Conservation (phyloP, 2,797 vertebrate genomes). For the Sparidentex hasta region DNA sequence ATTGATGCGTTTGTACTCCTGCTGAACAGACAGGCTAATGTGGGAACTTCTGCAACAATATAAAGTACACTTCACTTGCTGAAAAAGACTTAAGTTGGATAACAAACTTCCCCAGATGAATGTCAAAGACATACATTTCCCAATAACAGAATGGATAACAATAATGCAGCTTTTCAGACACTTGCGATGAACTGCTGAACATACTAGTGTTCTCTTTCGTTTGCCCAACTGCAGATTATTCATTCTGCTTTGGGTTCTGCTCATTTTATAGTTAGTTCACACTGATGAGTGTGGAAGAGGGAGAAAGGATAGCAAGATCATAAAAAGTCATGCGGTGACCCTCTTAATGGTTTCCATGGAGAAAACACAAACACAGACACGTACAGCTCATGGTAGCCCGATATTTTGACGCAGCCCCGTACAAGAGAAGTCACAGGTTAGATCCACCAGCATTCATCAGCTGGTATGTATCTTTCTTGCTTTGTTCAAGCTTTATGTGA, state of each 20-base stretch:
- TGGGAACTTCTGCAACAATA: constrained; percentile 2
- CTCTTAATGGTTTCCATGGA: constrained; percentile 52
- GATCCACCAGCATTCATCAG: constrained; percentile 3
- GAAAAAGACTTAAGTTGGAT: neutral
- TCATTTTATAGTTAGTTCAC: constrained; percentile 3
- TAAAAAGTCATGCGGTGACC: constrained; percentile 30
- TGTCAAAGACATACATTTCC: neutral
- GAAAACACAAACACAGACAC: constrained; percentile 43
- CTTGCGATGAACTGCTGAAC: neutral
- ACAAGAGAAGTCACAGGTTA: constrained; percentile 13
- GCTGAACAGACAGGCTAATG: constrained; percentile 8
- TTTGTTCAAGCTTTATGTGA: neutral
- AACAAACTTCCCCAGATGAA: constrained; percentile 1
- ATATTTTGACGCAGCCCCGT: neutral
- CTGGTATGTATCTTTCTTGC: constrained; percentile 11
- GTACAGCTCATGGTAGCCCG: neutral
- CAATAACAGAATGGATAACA: neutral
- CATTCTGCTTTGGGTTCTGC: neutral
- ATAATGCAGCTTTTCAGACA: neutral
- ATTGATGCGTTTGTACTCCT: constrained; percentile 10
- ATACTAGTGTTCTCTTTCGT: neutral
- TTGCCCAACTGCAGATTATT: neutral
- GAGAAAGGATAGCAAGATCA: constrained; percentile 9
- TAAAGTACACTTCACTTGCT: too few species aligned
- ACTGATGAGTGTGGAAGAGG: neutral